These are phyloP conservation scores for Eudorcas thomsonii DNA, from an alignment of 2,113 vertebrate species.

Conservation along the genomic window DNA sequence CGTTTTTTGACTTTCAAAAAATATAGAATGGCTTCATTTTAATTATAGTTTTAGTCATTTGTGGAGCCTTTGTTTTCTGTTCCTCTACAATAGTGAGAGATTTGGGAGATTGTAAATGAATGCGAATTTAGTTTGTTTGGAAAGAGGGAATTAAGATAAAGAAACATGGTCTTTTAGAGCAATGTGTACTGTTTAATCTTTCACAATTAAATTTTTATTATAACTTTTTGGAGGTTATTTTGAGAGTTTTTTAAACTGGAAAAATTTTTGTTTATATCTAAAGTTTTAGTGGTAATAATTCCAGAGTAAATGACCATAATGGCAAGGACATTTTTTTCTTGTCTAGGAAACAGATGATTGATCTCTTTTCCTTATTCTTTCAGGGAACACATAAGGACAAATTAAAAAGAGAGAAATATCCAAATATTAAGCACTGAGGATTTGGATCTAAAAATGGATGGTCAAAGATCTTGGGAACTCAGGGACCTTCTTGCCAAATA, in stretches of 20 bases:
- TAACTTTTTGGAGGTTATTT: slow-evolving; percentile 28
- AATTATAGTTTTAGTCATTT: slow-evolving; percentile 48
- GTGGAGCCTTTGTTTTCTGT: slow-evolving; percentile 57
- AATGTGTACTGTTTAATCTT: slow-evolving; percentile 23
- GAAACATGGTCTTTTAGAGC: slow-evolving; percentile 35
- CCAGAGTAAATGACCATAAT: not conserved
- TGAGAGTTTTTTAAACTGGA: not conserved
- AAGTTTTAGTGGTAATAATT: slow-evolving; percentile 31
- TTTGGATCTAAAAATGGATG: slow-evolving; percentile 84
- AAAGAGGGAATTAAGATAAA: slow-evolving; percentile 51
- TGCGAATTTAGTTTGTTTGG: slow-evolving; percentile 56
- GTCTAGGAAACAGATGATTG: slow-evolving; percentile 11
- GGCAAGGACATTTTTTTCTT: not conserved
- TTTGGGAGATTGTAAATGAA: slow-evolving; percentile 63
- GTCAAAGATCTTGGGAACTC: slow-evolving; percentile 83
- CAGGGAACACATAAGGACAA: slow-evolving; percentile 42
- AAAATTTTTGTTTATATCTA: slow-evolving; percentile 3
- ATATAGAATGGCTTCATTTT: slow-evolving; percentile 11
- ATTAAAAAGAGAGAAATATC: slow-evolving; percentile 42
- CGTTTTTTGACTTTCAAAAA: not conserved
- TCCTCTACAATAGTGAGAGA: slow-evolving; percentile 48
- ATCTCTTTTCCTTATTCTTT: slow-evolving; percentile 25
- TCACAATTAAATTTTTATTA: slow-evolving; percentile 19
- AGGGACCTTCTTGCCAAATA: slow-evolving; percentile 84
- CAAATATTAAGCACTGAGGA: slow-evolving; percentile 66